These are phyloP conservation scores for Ophraella communa DNA, from an alignment of 2,888 invertebrate genomes.

Conservation along the genomic window DNA sequence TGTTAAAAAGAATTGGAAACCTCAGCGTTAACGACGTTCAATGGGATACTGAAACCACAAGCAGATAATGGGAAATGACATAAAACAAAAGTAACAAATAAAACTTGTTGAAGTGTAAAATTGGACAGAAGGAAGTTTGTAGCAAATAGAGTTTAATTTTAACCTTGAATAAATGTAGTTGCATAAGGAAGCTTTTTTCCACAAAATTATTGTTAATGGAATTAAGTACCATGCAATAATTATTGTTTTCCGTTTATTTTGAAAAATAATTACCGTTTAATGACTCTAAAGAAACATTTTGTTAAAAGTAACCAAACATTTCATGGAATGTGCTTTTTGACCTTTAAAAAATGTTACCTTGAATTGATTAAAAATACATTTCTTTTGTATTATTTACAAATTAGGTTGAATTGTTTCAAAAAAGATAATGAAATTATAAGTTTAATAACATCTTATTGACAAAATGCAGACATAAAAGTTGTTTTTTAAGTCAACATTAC, in stretches of 20 bases:
- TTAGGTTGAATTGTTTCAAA: too few species aligned
- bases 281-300: background rate
- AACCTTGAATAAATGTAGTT: background rate
- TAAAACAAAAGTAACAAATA: background rate
- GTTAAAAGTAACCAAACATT: background rate
- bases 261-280: background rate
- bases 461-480: too few species aligned
- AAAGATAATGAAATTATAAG: too few species aligned
- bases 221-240: background rate
- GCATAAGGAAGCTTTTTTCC: background rate
- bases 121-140: background rate
- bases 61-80: background rate
- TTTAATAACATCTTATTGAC: too few species aligned
- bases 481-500: too few species aligned
- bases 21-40: background rate
- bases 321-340: background rate
- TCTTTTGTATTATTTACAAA: too few species aligned
- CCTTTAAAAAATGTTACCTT: background rate
- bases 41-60: background rate
- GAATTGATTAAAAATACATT: background rate
- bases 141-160: background rate
- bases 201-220: background rate
- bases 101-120: conserved; percentile 1
- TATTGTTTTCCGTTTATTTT: background rate
- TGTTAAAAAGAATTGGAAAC: background rate